phyloP scores from a whole-genome alignment of 2,888 invertebrate species.

The Willowsia nigromaculata region DNA sequence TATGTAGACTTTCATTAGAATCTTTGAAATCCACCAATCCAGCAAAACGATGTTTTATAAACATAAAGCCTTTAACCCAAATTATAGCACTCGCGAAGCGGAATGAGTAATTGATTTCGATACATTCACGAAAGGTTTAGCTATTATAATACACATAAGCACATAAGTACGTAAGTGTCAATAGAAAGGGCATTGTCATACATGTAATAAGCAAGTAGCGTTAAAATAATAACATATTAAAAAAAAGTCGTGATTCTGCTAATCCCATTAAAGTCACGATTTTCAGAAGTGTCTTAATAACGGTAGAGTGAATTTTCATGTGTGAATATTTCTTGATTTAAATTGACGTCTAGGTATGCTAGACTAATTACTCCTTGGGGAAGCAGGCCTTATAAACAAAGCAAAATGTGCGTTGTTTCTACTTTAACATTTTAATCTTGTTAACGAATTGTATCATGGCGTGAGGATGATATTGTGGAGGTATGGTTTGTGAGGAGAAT shows the following conservation, averaged over 20 bases:
- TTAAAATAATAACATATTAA: not conserved
- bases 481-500: not conserved
- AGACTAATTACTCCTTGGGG: not conserved
- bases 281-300: slow-evolving; percentile 4
- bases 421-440: not conserved
- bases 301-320: not conserved
- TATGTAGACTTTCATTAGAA: too few relatives aligned
- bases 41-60: too few relatives aligned
- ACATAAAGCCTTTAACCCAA: too few relatives aligned
- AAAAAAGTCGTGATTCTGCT: not conserved
- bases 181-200: too few relatives aligned
- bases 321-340: not conserved
- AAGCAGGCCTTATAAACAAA: not conserved
- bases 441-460: not conserved
- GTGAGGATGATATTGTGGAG: not conserved
- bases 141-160: too few relatives aligned
- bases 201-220: not conserved
- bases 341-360: not conserved
- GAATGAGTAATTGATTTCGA: too few relatives aligned
- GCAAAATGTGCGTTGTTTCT: not conserved
- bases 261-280: slow-evolving; percentile 10
- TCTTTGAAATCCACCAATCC: too few relatives aligned
- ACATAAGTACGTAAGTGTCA: too few relatives aligned
- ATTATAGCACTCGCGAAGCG: too few relatives aligned
- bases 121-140: too few relatives aligned